Evolutionary conservation across 2,113 vertebrate genomes (phyloP).

Genomic region (Cavia porcellus): DNA sequence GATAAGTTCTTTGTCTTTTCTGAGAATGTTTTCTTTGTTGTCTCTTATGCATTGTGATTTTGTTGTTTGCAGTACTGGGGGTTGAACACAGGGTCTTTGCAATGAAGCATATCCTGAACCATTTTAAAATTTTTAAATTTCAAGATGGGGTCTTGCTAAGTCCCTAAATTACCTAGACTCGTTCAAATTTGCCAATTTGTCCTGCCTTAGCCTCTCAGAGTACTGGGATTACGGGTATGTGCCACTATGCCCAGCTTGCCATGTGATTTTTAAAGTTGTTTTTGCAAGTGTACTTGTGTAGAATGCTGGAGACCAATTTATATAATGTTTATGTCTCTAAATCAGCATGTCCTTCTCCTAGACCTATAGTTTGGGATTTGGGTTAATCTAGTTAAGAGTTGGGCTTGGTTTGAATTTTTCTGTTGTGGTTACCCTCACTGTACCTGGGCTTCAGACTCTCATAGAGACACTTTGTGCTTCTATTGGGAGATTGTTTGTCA

Average conservation of each 20-base stretch:
- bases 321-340: slow-evolving; percentile 38
- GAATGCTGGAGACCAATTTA: slow-evolving; percentile 48
- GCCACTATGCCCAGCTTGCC: background rate
- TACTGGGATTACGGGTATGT: background rate
- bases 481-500: background rate
- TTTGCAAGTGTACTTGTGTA: slow-evolving; percentile 40
- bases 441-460: slow-evolving; percentile 49
- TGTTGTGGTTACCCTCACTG: slow-evolving; percentile 1
- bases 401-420: slow-evolving; percentile 16
- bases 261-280: background rate
- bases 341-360: slow-evolving; percentile 22
- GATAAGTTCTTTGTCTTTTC: slow-evolving; percentile 47
- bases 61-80: background rate
- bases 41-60: slow-evolving; percentile 37
- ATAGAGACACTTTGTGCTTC: slow-evolving; percentile 24
- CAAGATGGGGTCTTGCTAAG: background rate
- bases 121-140: background rate
- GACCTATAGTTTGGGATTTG: slow-evolving; percentile 36
- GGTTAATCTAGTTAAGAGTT: slow-evolving; percentile 34
- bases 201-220: background rate
- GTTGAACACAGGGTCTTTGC: background rate
- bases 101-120: background rate
- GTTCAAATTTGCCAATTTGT: background rate
- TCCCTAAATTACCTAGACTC: background rate
- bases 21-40: slow-evolving; percentile 51